Conservation (phyloP, 2,113 vertebrate species). For the Pseudois nayaur region DNA sequence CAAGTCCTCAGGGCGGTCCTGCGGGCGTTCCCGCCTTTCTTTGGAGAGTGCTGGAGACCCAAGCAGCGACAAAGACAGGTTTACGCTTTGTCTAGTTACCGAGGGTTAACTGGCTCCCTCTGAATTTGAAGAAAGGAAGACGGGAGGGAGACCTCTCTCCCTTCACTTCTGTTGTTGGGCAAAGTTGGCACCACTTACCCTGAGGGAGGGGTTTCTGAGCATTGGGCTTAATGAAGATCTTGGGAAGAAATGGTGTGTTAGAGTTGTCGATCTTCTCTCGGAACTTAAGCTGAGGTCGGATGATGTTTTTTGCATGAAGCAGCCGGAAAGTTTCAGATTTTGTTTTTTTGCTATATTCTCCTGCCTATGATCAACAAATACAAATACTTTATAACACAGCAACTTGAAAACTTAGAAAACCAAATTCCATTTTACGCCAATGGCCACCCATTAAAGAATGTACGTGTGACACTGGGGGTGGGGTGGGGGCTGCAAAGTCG, state of each 20-base stretch:
- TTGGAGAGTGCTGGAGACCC: conserved; percentile 85
- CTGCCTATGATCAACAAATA: conserved; percentile 77
- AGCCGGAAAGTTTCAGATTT: conserved; percentile 90
- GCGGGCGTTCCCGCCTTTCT: conserved; percentile 83
- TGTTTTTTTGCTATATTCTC: conserved; percentile 77
- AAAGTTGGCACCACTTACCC: conserved; percentile 78
- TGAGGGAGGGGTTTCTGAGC: conserved; percentile 90
- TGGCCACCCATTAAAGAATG: background rate
- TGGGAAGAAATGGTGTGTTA: conserved; percentile 94
- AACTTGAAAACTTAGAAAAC: background rate
- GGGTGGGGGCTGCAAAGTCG: background rate
- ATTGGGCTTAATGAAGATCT: conserved; percentile 95
- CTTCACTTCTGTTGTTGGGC: background rate
- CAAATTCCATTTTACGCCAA: background rate
- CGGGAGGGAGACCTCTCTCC: fast-evolving
- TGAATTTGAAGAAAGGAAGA: background rate
- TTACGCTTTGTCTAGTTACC: background rate
- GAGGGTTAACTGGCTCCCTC: background rate
- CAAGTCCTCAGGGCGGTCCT: conserved; percentile 91
- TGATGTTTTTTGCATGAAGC: conserved; percentile 94
- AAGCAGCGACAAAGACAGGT: conserved; percentile 53
- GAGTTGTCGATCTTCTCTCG: conserved; percentile 96
- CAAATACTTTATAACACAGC: background rate
- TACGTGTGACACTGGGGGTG: background rate
- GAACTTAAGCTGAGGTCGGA: conserved; percentile 94